Evolutionary conservation across 1,140 invertebrate species (phyloP).

Genomic region (Littorina saxatilis): DNA sequence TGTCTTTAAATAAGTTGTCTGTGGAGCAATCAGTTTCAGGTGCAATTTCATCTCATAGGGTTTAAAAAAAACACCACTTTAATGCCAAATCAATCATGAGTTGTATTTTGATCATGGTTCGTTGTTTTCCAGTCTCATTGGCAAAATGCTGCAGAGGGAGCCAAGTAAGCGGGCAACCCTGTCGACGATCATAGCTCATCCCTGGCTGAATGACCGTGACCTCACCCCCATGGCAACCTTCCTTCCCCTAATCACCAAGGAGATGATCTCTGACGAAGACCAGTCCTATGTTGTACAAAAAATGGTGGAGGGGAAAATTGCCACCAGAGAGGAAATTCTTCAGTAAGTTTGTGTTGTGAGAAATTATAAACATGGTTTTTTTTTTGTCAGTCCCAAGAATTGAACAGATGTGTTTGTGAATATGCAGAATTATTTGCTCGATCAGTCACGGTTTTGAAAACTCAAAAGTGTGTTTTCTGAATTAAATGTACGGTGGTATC

Average conservation of each 20-base stretch:
- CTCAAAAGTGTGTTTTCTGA: too few relatives aligned
- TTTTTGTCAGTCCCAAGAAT: too few relatives aligned
- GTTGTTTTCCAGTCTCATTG: constrained; percentile 84
- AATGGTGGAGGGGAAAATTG: constrained; percentile 96
- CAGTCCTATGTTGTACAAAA: constrained; percentile 94
- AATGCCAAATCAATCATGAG: too few relatives aligned
- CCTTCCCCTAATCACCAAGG: constrained; percentile 87
- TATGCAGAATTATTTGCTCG: too few relatives aligned
- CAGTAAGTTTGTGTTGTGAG: constrained; percentile 51
- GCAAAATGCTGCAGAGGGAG: constrained; percentile 93
- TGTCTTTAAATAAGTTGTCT: too few relatives aligned
- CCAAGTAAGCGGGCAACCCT: constrained; percentile 93
- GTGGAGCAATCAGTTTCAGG: too few relatives aligned
- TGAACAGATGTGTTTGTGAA: too few relatives aligned
- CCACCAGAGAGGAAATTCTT: constrained; percentile 92
- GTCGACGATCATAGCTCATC: constrained; percentile 90
- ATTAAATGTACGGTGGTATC: too few relatives aligned
- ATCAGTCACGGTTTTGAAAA: too few relatives aligned
- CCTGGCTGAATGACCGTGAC: constrained; percentile 81
- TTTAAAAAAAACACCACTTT: too few relatives aligned
- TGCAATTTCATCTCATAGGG: too few relatives aligned
- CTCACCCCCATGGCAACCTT: constrained; percentile 42
- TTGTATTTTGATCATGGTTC: too few relatives aligned
- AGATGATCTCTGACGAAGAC: constrained; percentile 93
- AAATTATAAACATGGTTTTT: not conserved